Base-by-base conservation (phyloP, 2,888 invertebrate genomes). In the Salpingus planirostris region DNA sequence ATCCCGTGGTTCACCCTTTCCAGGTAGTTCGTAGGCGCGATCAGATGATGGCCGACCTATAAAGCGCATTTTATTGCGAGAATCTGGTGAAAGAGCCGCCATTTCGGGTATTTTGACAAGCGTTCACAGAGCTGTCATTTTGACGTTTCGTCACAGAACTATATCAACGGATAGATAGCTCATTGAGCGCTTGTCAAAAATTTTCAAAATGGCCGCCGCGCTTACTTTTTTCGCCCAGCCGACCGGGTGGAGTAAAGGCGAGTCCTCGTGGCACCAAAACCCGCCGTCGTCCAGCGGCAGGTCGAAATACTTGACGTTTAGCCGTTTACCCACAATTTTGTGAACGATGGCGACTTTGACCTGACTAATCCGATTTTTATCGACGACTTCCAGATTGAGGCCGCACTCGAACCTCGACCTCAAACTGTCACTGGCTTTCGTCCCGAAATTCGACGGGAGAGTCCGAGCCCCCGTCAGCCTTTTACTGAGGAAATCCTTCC, bases 221-320 rank as follows among this genome's bases (percentile, higher is more conserved):
- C 43, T 42, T 33, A 57, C 62, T 48, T 59, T 67, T 35, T 80
- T 81, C 0, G 96, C 90, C 96, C 97, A 95, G n/a, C 95, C 93
- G 1, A 93, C 88, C 1, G 91, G 92, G 64, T 96, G 96, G 43
- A 97, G 84, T 7, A 96, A 70, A 0, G 91, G 88, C 0, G 95
- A 93, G 58, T 89, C 87, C 64, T 93, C 91, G 47, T 96, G 95
- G 58, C 93, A 95, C 95, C 95, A 97, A 62, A 97, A 96, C 2
- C 92, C 87, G 47, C 80, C 80, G 54, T 88, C 87, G 43, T 82
- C 80, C 0, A 77, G 73, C 7, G 78, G 71, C 38, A 84, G 78
- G 52, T 90, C 88, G 49, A 84, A 90, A 65, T 96, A 96, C 51
- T 83, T 81, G 2, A 97, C 78, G 52, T 90, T 87, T 35, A 97